Conservation (phyloP, 2,113 vertebrate species). For the Orthonyx spaldingii region DNA sequence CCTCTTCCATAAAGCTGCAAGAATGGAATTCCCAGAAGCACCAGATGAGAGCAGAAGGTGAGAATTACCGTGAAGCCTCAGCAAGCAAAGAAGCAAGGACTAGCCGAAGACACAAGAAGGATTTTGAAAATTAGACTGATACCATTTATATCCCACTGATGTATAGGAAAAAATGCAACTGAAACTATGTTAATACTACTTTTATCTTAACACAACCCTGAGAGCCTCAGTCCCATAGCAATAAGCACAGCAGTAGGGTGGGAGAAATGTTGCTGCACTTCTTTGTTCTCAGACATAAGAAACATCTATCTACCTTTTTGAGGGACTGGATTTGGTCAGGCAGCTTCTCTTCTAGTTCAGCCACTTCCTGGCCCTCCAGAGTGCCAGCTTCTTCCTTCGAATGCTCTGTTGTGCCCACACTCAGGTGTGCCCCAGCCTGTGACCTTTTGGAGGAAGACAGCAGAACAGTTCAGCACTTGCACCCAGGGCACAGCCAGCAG, state of each 20-base stretch:
- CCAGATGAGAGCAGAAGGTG: neutral
- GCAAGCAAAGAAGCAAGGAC: neutral
- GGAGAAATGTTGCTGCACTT: neutral
- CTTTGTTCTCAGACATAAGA: neutral
- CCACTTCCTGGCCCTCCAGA: constrained; percentile 1
- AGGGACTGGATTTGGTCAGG: constrained; percentile 26
- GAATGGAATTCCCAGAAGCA: neutral
- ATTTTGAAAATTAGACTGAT: neutral
- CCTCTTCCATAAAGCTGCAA: neutral
- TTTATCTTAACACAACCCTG: neutral
- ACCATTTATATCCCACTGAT: neutral
- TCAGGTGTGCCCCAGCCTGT: neutral
- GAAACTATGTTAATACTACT: neutral
- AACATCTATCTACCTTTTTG: constrained; percentile 50
- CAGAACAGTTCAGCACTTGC: constrained; percentile 25
- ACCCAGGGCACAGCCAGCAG: neutral
- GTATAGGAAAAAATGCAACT: neutral
- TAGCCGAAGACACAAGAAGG: neutral
- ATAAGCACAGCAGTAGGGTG: neutral
- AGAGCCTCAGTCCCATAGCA: neutral
- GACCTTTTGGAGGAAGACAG: constrained; percentile 59
- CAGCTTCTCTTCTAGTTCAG: constrained; percentile 25
- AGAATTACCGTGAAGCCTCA: neutral
- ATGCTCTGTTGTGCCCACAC: neutral
- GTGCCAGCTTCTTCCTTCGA: neutral